phyloP scores from a whole-genome alignment of 2,888 invertebrate species.

The Oxytorus armatus region DNA sequence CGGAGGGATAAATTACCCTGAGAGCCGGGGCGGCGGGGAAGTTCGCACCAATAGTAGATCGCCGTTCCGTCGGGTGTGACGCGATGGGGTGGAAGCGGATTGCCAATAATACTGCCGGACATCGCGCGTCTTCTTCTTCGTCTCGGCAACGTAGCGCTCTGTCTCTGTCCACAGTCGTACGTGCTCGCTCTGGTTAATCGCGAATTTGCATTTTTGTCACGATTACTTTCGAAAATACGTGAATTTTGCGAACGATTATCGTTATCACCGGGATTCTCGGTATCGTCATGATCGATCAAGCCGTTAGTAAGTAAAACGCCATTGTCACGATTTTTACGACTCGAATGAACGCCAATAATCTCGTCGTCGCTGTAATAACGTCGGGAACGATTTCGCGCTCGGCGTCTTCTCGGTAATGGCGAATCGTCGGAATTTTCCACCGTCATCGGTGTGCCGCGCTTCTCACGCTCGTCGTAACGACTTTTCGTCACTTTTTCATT shows the following conservation, averaged over 20 bases:
- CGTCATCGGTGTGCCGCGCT: conserved; percentile 75
- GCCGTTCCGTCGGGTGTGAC: conserved; percentile 93
- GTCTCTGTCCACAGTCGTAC: conserved; percentile 71
- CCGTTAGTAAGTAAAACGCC: conserved; percentile 33
- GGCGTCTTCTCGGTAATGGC: conserved; percentile 51
- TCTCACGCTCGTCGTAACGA: conserved; percentile 57
- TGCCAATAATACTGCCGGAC: conserved; percentile 78
- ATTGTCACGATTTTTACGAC: conserved; percentile 52
- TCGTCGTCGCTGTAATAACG: conserved; percentile 72
- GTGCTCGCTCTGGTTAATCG: conserved; percentile 70
- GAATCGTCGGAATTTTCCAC: conserved; percentile 70
- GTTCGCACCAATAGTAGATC: conserved; percentile 95
- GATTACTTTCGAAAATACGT: conserved; percentile 67
- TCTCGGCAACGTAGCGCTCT: conserved; percentile 82
- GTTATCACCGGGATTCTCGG: conserved; percentile 24
- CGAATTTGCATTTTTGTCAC: conserved; percentile 78
- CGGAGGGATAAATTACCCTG: conserved; percentile 81
- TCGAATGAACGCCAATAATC: conserved; percentile 62
- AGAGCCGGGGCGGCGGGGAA: conserved; percentile 86
- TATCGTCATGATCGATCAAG: conserved; percentile 21
- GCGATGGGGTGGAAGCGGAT: conserved; percentile 89
- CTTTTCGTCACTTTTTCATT: conserved; percentile 56
- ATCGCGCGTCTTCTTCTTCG: conserved; percentile 79
- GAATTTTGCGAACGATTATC: conserved; percentile 58
- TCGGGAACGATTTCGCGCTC: conserved; percentile 66